Conservation (phyloP, 2,797 vertebrate genomes). For the Leptatherina wallacei region DNA sequence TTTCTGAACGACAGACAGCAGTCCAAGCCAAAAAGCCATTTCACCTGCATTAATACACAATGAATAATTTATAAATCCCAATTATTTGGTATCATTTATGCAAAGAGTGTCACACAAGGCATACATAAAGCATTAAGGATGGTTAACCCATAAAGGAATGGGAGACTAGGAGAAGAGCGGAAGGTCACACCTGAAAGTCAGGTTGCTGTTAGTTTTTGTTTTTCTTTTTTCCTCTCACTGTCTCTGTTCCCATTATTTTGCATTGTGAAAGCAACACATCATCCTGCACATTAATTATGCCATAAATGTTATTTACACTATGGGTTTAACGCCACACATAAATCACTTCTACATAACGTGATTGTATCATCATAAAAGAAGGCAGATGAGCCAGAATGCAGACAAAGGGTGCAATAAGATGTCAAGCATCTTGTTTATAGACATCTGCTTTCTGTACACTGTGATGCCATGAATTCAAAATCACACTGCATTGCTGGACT, state of each 20-base stretch:
- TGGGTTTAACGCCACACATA: constrained; percentile 17
- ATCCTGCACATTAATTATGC: constrained; percentile 38
- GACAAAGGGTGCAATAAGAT: constrained; percentile 25
- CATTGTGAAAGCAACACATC: constrained; percentile 38
- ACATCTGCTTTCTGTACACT: constrained; percentile 33
- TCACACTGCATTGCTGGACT: constrained; percentile 55
- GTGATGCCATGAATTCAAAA: constrained; percentile 50
- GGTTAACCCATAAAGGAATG: constrained; percentile 92
- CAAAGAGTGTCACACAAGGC: constrained; percentile 97
- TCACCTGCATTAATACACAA: constrained; percentile 97
- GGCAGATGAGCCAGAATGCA: constrained; percentile 18
- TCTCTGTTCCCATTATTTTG: constrained; percentile 47
- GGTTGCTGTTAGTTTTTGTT: constrained; percentile 51
- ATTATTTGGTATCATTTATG: constrained; percentile 99
- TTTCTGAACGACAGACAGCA: constrained; percentile 86
- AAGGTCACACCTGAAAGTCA: constrained; percentile 85
- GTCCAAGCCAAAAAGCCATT: constrained; percentile 91
- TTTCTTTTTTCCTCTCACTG: constrained; percentile 25
- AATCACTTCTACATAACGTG: constrained; percentile 24
- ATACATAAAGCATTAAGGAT: constrained; percentile 97
- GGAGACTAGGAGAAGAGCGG: constrained; percentile 79
- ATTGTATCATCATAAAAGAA: constrained; percentile 24
- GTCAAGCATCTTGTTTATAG: constrained; percentile 41
- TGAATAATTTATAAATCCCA: constrained; percentile 99
- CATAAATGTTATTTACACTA: constrained; percentile 15